phyloP scores from a whole-genome alignment of 2,113 vertebrate species.

The Potamarius usumacintae region DNA sequence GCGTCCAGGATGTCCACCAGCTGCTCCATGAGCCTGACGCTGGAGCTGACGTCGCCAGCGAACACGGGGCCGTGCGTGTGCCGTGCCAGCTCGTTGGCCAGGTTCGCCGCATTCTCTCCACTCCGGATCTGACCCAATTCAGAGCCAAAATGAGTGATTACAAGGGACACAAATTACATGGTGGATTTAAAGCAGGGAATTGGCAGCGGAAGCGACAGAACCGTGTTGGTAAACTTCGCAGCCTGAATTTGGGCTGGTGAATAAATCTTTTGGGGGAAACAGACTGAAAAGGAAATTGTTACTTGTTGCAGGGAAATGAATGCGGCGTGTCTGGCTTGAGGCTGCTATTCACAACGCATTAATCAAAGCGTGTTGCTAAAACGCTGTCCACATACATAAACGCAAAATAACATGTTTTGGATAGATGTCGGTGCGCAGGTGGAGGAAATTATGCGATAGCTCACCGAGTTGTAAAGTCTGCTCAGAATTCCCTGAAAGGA shows the following conservation, averaged over 20 bases:
- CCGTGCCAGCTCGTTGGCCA: constrained; percentile 95
- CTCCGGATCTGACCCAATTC: constrained; percentile 83
- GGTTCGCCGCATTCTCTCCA: constrained; percentile 94
- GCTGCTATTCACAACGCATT: constrained; percentile 16
- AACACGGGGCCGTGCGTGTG: constrained; percentile 95
- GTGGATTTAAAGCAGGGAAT: constrained; percentile 8
- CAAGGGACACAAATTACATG: constrained; percentile 5
- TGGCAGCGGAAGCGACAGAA: neutral
- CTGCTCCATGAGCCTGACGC: constrained; percentile 95
- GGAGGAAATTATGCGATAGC: neutral
- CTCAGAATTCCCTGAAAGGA: neutral
- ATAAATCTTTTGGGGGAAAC: neutral
- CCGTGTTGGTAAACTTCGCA: constrained; percentile 36
- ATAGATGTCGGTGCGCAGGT: neutral
- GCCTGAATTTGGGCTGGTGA: constrained; percentile 5
- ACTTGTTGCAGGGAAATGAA: constrained; percentile 11
- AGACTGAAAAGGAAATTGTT: constrained; percentile 2
- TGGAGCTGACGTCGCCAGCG: constrained; percentile 94
- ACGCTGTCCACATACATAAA: constrained; percentile 4
- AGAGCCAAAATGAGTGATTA: constrained; percentile 38
- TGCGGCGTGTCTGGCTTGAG: constrained; percentile 6
- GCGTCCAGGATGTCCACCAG: constrained; percentile 96
- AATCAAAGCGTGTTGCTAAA: constrained; percentile 17
- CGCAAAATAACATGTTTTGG: constrained; percentile 9
- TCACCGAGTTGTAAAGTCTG: neutral